Conservation (phyloP, 2,113 vertebrate species). For the Carollia perspicillata region DNA sequence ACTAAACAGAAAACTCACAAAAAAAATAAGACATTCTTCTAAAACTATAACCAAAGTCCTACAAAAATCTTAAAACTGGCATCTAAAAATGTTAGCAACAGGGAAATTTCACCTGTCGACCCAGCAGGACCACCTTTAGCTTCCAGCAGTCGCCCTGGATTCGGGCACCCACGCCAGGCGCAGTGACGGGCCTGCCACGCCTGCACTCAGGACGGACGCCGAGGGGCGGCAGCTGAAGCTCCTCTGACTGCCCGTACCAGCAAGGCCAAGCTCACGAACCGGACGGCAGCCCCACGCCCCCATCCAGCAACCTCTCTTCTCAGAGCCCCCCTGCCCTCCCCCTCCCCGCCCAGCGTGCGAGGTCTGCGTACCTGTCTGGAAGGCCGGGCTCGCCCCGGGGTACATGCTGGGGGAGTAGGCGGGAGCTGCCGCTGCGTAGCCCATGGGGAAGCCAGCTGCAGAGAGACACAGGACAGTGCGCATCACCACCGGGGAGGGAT, state of each 20-base stretch:
- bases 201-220: neutral
- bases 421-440: constrained; percentile 94
- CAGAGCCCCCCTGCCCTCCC: neutral
- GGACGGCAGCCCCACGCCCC: neutral
- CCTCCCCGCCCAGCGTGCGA: neutral
- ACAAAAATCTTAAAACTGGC: neutral
- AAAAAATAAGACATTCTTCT: neutral
- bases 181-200: neutral
- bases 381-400: constrained; percentile 93
- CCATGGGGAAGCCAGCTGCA: constrained; percentile 94
- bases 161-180: neutral
- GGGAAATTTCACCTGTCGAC: neutral
- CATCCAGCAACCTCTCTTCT: neutral
- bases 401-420: constrained; percentile 94
- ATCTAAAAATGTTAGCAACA: neutral
- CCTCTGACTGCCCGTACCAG: neutral
- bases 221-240: neutral
- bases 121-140: neutral
- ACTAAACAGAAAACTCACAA: neutral
- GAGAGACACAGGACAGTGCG: constrained; percentile 16
- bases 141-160: neutral
- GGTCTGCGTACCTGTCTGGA: constrained; percentile 87
- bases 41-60: neutral
- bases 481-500: constrained; percentile 22
- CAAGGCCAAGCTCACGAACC: neutral